Evolutionary conservation across 2,113 vertebrate genomes (phyloP).

Genomic region (Arothron firmamentum): DNA sequence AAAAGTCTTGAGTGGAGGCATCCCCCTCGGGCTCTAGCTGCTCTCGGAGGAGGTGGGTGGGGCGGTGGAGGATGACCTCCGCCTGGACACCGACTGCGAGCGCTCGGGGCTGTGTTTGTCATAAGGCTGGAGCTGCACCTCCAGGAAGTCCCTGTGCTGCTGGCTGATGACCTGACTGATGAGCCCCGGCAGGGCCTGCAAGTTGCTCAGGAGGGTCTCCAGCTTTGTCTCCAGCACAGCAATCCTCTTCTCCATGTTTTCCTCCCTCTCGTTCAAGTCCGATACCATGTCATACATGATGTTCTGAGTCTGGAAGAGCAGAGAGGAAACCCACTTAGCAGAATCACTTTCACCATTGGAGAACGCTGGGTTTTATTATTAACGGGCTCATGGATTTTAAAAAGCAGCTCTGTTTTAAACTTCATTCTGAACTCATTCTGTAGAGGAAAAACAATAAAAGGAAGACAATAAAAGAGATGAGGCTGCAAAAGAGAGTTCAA

Average conservation of each 20-base stretch:
- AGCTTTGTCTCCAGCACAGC: conserved; percentile 92
- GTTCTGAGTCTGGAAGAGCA: conserved; percentile 90
- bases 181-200: conserved; percentile 93
- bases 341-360: conserved; percentile 6
- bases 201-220: conserved; percentile 92
- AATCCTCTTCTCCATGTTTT: conserved; percentile 99
- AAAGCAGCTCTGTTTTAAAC: too few relatives aligned
- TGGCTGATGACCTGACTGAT: conserved; percentile 95
- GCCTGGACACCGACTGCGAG: conserved; percentile 88
- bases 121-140: conserved; percentile 91
- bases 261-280: conserved; percentile 94
- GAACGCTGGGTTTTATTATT: too few relatives aligned
- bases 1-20: conserved; percentile 88
- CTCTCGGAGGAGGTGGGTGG: conserved; percentile 98
- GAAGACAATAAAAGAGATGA: conserved; percentile 4
- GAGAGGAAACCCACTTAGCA: conserved; percentile 34
- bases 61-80: conserved; percentile 92
- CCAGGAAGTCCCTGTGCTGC: conserved; percentile 92
- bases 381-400: too few relatives aligned
- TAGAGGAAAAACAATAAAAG: not conserved
- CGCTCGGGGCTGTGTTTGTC: conserved; percentile 88
- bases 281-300: conserved; percentile 99
- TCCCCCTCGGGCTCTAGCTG: conserved; percentile 90
- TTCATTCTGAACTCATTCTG: conserved; percentile 4
- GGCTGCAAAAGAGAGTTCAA: not conserved